These are phyloP conservation scores for Enteromius afrohamiltoni DNA, from an alignment of 2,797 vertebrate species.

Conservation along the genomic window DNA sequence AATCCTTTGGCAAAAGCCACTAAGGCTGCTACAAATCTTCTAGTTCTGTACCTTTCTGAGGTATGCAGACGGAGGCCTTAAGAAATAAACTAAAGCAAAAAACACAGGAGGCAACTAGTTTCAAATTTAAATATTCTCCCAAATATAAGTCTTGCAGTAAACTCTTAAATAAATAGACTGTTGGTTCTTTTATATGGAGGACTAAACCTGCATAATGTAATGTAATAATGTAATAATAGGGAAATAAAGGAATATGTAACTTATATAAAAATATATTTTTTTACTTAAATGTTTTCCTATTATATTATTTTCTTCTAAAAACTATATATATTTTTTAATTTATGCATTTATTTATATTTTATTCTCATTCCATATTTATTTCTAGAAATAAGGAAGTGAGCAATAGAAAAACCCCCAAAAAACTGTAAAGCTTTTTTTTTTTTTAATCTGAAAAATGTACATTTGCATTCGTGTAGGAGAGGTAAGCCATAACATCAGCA, in stretches of 20 bases:
- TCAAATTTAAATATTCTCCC: neutral
- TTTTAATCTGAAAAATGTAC: constrained; percentile 21
- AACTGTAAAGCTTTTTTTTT: constrained; percentile 6
- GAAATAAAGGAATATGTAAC: neutral
- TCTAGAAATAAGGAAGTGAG: neutral
- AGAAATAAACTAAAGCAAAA: constrained; percentile 62
- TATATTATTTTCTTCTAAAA: neutral
- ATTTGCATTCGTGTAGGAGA: constrained; percentile 9
- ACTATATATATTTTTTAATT: neutral
- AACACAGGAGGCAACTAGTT: no score
- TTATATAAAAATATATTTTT: neutral
- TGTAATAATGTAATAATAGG: neutral
- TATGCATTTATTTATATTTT: neutral
- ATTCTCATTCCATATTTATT: neutral
- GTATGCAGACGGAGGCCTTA: constrained; percentile 86
- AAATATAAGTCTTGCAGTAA: neutral
- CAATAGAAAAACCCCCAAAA: neutral
- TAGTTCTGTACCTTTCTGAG: constrained; percentile 86
- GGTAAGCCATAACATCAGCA: neutral
- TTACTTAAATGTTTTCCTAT: neutral
- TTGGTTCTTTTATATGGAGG: neutral
- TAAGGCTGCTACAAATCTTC: constrained; percentile 79
- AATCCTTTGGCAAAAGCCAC: constrained; percentile 66
- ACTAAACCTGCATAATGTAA: neutral
- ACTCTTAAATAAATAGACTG: neutral